phyloP scores from a whole-genome alignment of 2,113 vertebrate genomes.

The Labeo rohita region DNA sequence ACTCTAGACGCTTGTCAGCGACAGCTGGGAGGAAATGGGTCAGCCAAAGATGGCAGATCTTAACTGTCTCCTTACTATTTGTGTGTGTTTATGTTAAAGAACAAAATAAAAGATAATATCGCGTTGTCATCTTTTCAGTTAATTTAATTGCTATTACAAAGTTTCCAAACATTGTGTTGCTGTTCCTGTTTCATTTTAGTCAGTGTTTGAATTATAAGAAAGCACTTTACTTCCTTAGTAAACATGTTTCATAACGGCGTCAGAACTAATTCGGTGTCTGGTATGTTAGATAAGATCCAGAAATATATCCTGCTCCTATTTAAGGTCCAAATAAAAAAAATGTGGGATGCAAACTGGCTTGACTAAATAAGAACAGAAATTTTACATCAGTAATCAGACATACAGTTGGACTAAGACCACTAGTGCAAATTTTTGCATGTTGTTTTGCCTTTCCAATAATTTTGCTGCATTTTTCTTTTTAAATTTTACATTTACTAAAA shows the following conservation, averaged over 20 bases:
- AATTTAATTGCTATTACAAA: neutral
- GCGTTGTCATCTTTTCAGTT: neutral
- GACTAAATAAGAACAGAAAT: neutral
- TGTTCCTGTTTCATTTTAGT: neutral
- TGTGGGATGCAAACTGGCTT: neutral
- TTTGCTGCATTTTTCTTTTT: no score
- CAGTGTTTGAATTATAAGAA: neutral
- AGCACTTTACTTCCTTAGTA: neutral
- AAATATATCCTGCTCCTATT: neutral
- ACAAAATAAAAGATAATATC: neutral
- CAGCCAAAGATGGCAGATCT: neutral
- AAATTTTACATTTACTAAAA: no score
- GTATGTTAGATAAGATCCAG: neutral
- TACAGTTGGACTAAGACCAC: neutral
- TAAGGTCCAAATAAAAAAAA: neutral
- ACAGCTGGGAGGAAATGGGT: slow-evolving; percentile 27
- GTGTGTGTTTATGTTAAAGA: slow-evolving; percentile 17
- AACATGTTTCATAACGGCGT: neutral
- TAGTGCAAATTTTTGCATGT: neutral
- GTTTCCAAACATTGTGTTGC: neutral
- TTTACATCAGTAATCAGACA: neutral
- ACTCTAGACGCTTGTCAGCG: slow-evolving; percentile 4
- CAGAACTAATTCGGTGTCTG: no score
- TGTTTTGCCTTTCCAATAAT: no score
- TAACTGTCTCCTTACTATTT: neutral